Base-by-base conservation (phyloP, 2,797 vertebrate genomes). In the Crossoptilon crossoptilon region DNA sequence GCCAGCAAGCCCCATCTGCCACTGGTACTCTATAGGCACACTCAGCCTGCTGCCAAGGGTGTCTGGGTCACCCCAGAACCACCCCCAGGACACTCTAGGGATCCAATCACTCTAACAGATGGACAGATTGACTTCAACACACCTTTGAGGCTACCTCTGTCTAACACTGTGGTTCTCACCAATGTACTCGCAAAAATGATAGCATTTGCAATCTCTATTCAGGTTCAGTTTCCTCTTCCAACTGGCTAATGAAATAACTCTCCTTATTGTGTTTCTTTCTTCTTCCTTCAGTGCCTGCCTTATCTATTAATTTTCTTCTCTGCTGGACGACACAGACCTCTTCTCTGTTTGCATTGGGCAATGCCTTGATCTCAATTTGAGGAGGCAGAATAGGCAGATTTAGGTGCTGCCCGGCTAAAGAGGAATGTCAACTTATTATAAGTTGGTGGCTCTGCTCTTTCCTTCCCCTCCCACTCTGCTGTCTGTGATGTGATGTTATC, bases 351-450 rank as follows among this genome's bases (percentile, higher is more conserved):
- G 59, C 24, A 5, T 59, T 56, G 58, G 58, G 31, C 22, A 79
- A 29, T 46, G 58, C 17, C 1, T 0, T 1, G 6, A 2, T n/a
- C 60, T 70, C 39, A 56, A 18, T 49, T 44, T 82, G 31, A 64
- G 62, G 83, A 33, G 22, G 43, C 10, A 84, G 43, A 84, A 76
- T 46, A 63, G 64, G 31, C 37, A 87, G 77, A 86, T 91, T 71
- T 76, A 78, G 72, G 41, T 58, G 46, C 58, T 75, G 56, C 16
- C 55, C 3, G 1, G 26, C 14, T 56, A 43, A 24, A 58, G 51
- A n/a, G 23, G 35, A 86, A 70, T 66, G 79, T 53, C 78, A 76
- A 2, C 1, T 87, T 71, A 33, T 33, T 11, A 8, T 41, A 56
- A 81, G 2, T 39, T 53, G 55, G 51, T 85, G 46, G 18, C 51